These are phyloP conservation scores for Melanostoma scalare DNA, from an alignment of 2,888 invertebrate genomes.

Conservation along the genomic window DNA sequence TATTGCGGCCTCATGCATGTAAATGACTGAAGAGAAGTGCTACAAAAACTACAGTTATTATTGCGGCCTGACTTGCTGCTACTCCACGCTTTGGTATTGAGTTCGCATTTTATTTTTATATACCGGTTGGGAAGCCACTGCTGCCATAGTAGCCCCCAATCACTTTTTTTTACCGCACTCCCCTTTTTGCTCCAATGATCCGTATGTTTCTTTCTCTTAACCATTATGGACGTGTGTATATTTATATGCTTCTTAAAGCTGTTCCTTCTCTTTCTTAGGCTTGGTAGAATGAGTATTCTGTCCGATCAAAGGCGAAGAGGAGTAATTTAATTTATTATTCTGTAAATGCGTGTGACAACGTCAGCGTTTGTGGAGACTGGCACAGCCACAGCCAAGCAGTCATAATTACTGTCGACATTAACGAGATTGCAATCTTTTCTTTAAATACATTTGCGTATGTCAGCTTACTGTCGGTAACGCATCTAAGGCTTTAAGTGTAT, in stretches of 20 bases:
- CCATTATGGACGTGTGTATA: slow-evolving; percentile 4
- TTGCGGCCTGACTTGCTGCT: slow-evolving; percentile 54
- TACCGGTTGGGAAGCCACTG: slow-evolving; percentile 57
- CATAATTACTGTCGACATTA: slow-evolving; percentile 56
- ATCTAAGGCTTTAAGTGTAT: neutral
- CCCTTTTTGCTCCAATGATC: neutral
- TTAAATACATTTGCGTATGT: slow-evolving; percentile 14
- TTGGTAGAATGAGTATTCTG: slow-evolving; percentile 9
- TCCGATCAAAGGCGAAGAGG: slow-evolving; percentile 29
- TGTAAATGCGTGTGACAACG: slow-evolving; percentile 41
- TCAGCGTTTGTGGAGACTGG: neutral
- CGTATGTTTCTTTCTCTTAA: slow-evolving; percentile 58
- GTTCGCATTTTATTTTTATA: slow-evolving; percentile 56
- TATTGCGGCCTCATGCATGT: slow-evolving; percentile 48
- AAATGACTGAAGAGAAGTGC: slow-evolving; percentile 44
- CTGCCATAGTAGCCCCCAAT: slow-evolving; percentile 23
- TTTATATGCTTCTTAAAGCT: slow-evolving; percentile 41
- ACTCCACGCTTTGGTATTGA: slow-evolving; percentile 40
- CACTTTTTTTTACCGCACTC: slow-evolving; percentile 4
- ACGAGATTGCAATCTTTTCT: slow-evolving; percentile 42
- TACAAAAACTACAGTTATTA: slow-evolving; percentile 74
- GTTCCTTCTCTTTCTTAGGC: slow-evolving; percentile 59
- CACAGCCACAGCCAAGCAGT: slow-evolving; percentile 24
- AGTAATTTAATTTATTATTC: slow-evolving; percentile 1
- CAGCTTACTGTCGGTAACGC: neutral